These are phyloP conservation scores for Polydrusus tereticollis DNA, from an alignment of 2,888 invertebrate genomes.

Conservation along the genomic window DNA sequence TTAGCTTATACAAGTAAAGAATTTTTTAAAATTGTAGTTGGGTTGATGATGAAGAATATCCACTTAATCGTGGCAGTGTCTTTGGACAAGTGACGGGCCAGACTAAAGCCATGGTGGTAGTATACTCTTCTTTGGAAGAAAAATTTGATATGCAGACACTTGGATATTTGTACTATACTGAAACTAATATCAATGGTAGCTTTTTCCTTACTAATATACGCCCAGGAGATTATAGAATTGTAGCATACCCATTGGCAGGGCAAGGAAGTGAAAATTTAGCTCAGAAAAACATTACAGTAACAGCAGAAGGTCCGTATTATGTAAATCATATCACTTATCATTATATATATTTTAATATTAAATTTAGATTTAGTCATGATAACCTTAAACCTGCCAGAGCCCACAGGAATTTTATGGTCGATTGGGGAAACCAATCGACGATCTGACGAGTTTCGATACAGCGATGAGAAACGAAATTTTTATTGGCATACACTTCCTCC, in stretches of 20 bases:
- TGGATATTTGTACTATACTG: constrained; percentile 30
- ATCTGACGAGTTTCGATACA: constrained; percentile 29
- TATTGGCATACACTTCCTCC: constrained; percentile 41
- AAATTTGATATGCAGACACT: constrained; percentile 39
- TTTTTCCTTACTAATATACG: constrained; percentile 34
- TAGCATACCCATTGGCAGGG: constrained; percentile 39
- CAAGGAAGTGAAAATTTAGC: constrained; percentile 35
- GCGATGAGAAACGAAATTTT: constrained; percentile 35
- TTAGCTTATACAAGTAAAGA: too few relatives aligned
- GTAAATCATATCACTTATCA: not conserved
- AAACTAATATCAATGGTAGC: constrained; percentile 26
- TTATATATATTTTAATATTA: not conserved
- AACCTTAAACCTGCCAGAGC: constrained; percentile 5
- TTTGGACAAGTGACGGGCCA: constrained; percentile 33
- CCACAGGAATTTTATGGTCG: constrained; percentile 32
- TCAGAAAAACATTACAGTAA: constrained; percentile 25
- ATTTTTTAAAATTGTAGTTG: constrained; percentile 20
- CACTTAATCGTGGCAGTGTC: constrained; percentile 20
- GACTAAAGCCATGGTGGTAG: constrained; percentile 33
- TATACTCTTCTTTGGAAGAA: constrained; percentile 26
- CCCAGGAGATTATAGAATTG: constrained; percentile 29
- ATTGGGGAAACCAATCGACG: constrained; percentile 34
- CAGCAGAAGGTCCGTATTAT: constrained; percentile 19
- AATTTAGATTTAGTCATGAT: not conserved
- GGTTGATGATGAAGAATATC: constrained; percentile 35